Conservation (phyloP, 2,113 vertebrate genomes). For the Sula dactylatra region DNA sequence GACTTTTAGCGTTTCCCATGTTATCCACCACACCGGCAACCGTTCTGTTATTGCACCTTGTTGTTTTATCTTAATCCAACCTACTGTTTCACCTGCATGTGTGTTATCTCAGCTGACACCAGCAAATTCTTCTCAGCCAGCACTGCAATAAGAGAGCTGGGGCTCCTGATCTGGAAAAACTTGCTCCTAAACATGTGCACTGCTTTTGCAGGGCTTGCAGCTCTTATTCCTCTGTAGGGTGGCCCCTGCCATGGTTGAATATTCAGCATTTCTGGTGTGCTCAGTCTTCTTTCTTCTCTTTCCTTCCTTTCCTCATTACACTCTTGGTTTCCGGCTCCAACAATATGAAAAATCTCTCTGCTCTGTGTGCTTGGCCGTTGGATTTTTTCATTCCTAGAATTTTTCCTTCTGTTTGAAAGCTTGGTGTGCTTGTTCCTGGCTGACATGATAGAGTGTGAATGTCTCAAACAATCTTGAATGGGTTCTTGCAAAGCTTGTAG, state of each 20-base stretch:
- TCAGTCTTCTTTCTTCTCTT: neutral
- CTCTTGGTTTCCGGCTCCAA: neutral
- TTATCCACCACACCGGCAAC: neutral
- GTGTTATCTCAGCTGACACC: neutral
- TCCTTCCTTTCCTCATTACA: neutral
- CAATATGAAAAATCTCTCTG: neutral
- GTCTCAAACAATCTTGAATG: neutral
- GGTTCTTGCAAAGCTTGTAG: neutral
- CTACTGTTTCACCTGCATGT: neutral
- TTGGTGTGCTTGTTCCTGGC: neutral
- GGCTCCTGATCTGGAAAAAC: neutral
- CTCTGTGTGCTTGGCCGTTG: neutral
- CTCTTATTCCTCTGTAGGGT: neutral
- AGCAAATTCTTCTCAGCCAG: neutral
- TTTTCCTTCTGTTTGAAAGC: neutral
- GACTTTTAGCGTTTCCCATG: neutral
- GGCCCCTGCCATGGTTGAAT: neutral
- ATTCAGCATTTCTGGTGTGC: neutral
- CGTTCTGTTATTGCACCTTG: neutral
- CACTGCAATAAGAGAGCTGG: neutral
- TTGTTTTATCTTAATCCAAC: neutral
- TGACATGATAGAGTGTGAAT: neutral
- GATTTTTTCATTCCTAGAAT: neutral
- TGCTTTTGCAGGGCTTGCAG: neutral
- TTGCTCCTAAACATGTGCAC: neutral